Evolutionary conservation across 2,888 invertebrate species (phyloP).

Genomic region (Spisula subtruncata): DNA sequence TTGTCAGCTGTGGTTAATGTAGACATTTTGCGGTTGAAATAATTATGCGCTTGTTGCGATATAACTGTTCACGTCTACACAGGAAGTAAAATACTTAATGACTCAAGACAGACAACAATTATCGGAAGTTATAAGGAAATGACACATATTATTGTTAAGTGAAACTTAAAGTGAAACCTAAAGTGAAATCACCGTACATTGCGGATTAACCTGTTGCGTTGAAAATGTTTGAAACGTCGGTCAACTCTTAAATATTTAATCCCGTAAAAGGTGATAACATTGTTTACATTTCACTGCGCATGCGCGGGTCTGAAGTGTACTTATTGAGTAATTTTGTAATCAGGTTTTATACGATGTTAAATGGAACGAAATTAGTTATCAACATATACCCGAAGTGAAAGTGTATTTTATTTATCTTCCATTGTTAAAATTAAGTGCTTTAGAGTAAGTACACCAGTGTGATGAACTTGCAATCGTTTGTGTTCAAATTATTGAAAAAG

Average conservation of each 20-base stretch:
- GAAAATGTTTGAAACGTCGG: background rate
- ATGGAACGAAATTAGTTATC: background rate
- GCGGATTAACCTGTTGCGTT: background rate
- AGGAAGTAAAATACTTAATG: too few species aligned
- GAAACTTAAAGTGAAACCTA: too few species aligned
- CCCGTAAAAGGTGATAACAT: background rate
- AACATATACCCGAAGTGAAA: background rate
- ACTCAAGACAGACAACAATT: too few species aligned
- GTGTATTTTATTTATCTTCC: background rate
- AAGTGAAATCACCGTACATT: background rate
- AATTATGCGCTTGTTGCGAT: too few species aligned
- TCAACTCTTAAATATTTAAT: background rate
- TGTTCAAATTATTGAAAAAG: background rate
- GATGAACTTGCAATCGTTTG: background rate
- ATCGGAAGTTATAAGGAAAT: too few species aligned
- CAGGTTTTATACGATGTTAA: background rate
- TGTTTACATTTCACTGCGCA: slow-evolving; percentile 24
- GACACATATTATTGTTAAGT: too few species aligned
- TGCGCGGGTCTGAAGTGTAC: background rate
- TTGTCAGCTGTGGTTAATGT: too few species aligned
- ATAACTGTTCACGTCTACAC: too few species aligned
- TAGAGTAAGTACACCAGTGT: background rate
- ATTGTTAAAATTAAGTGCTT: background rate
- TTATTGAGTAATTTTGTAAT: background rate
- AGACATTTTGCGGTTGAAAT: too few species aligned